phyloP scores from a whole-genome alignment of 2,888 invertebrate genomes.

The Ennomos erosarius region DNA sequence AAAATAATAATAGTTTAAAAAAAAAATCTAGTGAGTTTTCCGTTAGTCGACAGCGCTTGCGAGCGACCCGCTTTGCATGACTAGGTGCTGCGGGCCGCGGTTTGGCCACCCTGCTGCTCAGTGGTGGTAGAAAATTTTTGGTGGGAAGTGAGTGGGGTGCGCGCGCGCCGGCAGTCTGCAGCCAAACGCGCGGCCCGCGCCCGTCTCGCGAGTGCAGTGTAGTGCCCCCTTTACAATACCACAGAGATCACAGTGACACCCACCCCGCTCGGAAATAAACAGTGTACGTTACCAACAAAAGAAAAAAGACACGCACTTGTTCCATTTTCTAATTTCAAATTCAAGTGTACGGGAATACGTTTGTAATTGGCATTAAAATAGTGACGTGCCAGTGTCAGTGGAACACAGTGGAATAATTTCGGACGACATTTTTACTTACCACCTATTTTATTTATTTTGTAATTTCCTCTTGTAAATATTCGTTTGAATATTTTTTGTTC shows the following conservation, averaged over 20 bases:
- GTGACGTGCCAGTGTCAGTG: constrained; percentile 79
- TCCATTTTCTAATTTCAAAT: constrained; percentile 44
- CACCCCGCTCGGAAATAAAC: constrained; percentile 51
- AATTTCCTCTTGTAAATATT: constrained; percentile 70
- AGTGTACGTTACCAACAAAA: constrained; percentile 71
- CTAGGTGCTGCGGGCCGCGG: constrained; percentile 62
- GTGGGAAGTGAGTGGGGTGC: constrained; percentile 84
- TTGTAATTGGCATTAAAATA: constrained; percentile 83
- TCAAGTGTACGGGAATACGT: constrained; percentile 68
- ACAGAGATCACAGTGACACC: constrained; percentile 62
- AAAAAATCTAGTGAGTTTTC: no score
- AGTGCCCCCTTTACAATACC: constrained; percentile 51
- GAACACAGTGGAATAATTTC: constrained; percentile 70
- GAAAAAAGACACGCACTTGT: constrained; percentile 55
- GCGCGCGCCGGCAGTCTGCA: constrained; percentile 77
- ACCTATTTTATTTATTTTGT: constrained; percentile 45
- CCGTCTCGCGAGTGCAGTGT: constrained; percentile 69
- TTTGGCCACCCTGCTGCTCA: constrained; percentile 60
- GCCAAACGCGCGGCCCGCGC: constrained; percentile 73
- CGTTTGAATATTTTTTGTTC: constrained; percentile 64
- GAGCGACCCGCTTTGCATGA: background rate
- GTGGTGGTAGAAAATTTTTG: constrained; percentile 82
- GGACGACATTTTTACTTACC: constrained; percentile 58
- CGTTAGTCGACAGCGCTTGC: background rate
- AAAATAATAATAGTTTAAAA: no score